Evolutionary conservation across 2,113 vertebrate species (phyloP), one percentile per base, ranked within the genome.

Genomic region (Anseranas semipalmata): DNA sequence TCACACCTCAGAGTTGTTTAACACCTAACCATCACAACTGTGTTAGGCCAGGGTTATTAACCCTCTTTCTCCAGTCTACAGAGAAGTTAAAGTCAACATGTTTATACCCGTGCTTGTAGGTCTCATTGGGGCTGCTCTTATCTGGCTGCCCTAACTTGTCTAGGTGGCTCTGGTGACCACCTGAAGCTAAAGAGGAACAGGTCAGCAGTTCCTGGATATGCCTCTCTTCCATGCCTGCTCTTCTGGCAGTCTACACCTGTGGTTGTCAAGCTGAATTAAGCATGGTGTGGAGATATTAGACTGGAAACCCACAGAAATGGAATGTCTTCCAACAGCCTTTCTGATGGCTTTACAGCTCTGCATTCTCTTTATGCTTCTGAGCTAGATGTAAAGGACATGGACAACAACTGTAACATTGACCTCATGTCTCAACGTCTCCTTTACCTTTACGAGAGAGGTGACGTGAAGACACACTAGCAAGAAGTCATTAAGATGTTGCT

Each of bases 131-230:
- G 4, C 10, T 74, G 55, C 62, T 59, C 33, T 75, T 75, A 27
- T 14, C 48, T 46, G 10, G 4, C 50, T 70, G 16, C 17, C 93
- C 6, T 43, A 63, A 71, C 8, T 5, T 16, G 30, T 41, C 15
- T n/a, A 1, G 0, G 18, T 59, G 65, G 21, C n/a, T 20, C 12
- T 0, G 1, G 27, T 52, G 67, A 58, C 3, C 4, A 41, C 8
- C 13, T 66, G 35, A 80, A 86, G 3, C 3, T 46, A 12, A 1
- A 30, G 25, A 83, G 8, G 9, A 70, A 37, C 2, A 2, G 6
- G 4, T 45, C 62, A 83, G 24, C 21, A 12, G 7, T 45, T 35
- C 7, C 58, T 85, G 22, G 9, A 7, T 68, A 16, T 39, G 33
- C 18, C 6, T 73, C 15, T 56, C 7, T 35, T 65, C 53, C 6